Percentiles rank a stretch among this genome's conserved stretches.
Conservation (phyloP, 2,113 vertebrate genomes). For the Geothlypis trichas region DNA sequence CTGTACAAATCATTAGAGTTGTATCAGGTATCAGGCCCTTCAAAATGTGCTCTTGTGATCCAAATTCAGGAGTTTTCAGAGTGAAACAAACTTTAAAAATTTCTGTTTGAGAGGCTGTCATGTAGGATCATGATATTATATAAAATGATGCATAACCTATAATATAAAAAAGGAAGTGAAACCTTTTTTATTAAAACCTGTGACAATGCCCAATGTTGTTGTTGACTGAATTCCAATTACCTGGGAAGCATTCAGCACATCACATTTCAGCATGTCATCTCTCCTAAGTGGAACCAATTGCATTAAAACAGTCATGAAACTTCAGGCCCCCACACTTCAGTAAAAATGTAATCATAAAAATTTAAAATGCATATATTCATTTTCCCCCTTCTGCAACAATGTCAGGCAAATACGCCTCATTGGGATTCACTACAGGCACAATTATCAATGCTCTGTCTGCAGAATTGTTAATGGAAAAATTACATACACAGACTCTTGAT, state of each 20-base stretch:
- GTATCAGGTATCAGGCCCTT: neutral
- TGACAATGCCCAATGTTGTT: constrained; percentile 53
- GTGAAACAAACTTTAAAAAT: constrained; percentile 48
- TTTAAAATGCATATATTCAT: constrained; percentile 70
- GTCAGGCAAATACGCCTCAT: constrained; percentile 41
- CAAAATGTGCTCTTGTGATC: neutral
- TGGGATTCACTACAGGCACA: constrained; percentile 56
- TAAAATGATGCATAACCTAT: neutral
- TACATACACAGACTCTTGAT: constrained; percentile 54
- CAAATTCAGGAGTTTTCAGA: neutral
- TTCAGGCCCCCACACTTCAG: constrained; percentile 46
- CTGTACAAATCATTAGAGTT: neutral
- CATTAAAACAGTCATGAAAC: constrained; percentile 65
- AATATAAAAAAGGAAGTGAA: constrained; percentile 26
- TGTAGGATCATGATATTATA: constrained; percentile 6
- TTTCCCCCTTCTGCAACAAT: constrained; percentile 50
- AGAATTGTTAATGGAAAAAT: constrained; percentile 73
- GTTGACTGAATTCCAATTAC: constrained; percentile 70
- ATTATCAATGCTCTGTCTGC: constrained; percentile 65
- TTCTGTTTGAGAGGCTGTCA: constrained; percentile 19
- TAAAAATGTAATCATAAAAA: constrained; percentile 71
- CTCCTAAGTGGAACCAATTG: constrained; percentile 69
- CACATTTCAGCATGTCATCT: constrained; percentile 63
- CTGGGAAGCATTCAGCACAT: constrained; percentile 43
- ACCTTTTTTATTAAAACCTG: constrained; percentile 40